These are phyloP conservation scores for Ophioninae sp. DNA, from an alignment of 2,888 invertebrate species.

Conservation along the genomic window DNA sequence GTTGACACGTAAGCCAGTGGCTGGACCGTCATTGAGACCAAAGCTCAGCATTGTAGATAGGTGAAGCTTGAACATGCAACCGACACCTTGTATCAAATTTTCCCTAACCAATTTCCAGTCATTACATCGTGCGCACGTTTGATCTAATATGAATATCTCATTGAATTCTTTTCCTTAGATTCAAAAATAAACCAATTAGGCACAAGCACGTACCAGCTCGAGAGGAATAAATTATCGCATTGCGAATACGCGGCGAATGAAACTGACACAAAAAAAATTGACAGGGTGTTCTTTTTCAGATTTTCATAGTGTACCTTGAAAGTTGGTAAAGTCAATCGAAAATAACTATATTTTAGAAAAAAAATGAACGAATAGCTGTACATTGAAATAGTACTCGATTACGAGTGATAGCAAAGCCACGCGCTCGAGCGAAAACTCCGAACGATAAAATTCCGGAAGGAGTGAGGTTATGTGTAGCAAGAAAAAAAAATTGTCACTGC, in stretches of 20 bases:
- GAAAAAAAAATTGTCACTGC: conserved; percentile 7
- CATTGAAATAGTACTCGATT: not conserved
- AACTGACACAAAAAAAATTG: not conserved
- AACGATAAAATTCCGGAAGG: not conserved
- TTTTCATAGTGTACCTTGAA: not conserved
- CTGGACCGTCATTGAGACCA: no score
- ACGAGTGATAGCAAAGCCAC: not conserved
- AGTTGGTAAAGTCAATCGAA: not conserved
- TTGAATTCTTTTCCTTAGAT: not conserved
- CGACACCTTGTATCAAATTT: not conserved
- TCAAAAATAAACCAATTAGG: not conserved
- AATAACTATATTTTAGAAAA: not conserved
- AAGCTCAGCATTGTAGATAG: no score
- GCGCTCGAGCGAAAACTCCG: not conserved
- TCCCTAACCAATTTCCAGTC: not conserved
- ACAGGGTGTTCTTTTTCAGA: not conserved
- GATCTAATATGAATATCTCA: not conserved
- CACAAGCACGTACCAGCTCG: not conserved
- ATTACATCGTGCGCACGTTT: not conserved
- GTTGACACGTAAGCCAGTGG: no score
- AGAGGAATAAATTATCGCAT: not conserved
- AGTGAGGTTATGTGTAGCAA: conserved; percentile 50
- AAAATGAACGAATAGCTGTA: not conserved
- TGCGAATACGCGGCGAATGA: not conserved
- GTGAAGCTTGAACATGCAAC: no score